phyloP scores from a whole-genome alignment of 2,797 vertebrate species.

The Cetoscarus ocellatus region DNA sequence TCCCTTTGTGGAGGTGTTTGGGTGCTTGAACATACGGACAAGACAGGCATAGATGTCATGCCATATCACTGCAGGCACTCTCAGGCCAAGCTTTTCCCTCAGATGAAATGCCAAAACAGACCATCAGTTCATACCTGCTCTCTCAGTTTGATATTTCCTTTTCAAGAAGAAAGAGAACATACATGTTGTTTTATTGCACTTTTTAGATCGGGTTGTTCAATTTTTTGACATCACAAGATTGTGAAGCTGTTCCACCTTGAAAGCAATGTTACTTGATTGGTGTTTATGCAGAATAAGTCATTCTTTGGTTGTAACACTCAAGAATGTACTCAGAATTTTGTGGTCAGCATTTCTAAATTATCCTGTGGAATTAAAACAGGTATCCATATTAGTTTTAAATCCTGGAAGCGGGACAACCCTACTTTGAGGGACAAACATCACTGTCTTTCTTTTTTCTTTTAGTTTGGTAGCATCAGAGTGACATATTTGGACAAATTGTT shows the following conservation, averaged over 20 bases:
- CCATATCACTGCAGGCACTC: conserved; percentile 63
- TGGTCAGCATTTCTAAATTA: too few relatives aligned
- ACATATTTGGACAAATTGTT: background rate
- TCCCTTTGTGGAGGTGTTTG: conserved; percentile 57
- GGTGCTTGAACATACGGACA: conserved; percentile 64
- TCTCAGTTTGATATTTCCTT: conserved; percentile 16
- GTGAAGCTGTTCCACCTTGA: too few relatives aligned
- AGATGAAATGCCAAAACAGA: conserved; percentile 69
- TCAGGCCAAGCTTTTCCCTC: conserved; percentile 64
- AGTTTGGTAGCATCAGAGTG: background rate
- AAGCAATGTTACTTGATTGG: too few relatives aligned
- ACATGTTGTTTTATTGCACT: conserved; percentile 6
- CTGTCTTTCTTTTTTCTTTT: conserved; percentile 38
- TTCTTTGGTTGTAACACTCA: too few relatives aligned
- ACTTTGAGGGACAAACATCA: conserved; percentile 40
- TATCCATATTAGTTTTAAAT: too few relatives aligned
- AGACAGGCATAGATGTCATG: conserved; percentile 56
- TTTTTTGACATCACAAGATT: conserved; percentile 1
- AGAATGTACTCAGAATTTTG: too few relatives aligned
- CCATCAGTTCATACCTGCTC: conserved; percentile 44
- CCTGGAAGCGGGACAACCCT: background rate
- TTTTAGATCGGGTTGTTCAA: background rate
- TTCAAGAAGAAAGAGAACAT: conserved; percentile 17
- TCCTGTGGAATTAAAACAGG: too few relatives aligned
- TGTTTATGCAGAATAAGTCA: too few relatives aligned